Percentiles rank a stretch among this genome's conserved stretches.
Conservation (phyloP, 1,140 invertebrate genomes). For the Venustaconcha ellipsiformis region DNA sequence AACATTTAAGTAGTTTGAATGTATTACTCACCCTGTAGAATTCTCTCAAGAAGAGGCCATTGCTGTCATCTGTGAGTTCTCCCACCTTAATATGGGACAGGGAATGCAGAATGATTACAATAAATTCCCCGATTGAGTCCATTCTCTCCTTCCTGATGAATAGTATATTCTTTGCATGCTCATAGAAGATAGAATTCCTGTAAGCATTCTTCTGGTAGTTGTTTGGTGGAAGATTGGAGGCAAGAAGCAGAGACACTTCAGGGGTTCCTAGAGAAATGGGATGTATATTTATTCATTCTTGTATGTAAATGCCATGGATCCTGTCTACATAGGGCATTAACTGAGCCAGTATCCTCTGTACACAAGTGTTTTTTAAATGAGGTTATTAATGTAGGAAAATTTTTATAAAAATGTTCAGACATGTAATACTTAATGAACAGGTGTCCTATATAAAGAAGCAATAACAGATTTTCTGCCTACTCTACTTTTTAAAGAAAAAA, state of each 20-base stretch:
- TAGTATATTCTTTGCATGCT: conserved; percentile 59
- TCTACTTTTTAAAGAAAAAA: too few relatives aligned
- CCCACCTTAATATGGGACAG: conserved; percentile 63
- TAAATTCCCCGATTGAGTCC: conserved; percentile 66
- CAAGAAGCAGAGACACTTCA: conserved; percentile 60
- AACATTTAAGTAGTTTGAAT: background rate
- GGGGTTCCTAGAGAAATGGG: conserved; percentile 41
- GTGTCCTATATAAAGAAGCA: too few relatives aligned
- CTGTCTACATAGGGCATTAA: too few relatives aligned
- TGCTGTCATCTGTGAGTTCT: conserved; percentile 61
- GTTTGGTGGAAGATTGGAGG: conserved; percentile 64
- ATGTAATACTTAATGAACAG: too few relatives aligned
- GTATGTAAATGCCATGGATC: too few relatives aligned
- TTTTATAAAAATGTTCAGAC: too few relatives aligned
- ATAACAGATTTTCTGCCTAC: too few relatives aligned
- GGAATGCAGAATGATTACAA: conserved; percentile 63
- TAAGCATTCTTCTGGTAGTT: conserved; percentile 63
- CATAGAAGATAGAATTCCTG: conserved; percentile 61
- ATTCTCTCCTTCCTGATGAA: conserved; percentile 64
- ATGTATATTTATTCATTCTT: too few relatives aligned
- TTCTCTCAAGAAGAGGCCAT: conserved; percentile 58
- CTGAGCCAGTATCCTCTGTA: too few relatives aligned
- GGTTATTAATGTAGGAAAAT: too few relatives aligned
- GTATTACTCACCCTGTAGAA: conserved; percentile 59
- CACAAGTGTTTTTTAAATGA: too few relatives aligned